Base-by-base conservation (phyloP, 2,888 invertebrate genomes). In the Hirtodrosophila trivittata region DNA sequence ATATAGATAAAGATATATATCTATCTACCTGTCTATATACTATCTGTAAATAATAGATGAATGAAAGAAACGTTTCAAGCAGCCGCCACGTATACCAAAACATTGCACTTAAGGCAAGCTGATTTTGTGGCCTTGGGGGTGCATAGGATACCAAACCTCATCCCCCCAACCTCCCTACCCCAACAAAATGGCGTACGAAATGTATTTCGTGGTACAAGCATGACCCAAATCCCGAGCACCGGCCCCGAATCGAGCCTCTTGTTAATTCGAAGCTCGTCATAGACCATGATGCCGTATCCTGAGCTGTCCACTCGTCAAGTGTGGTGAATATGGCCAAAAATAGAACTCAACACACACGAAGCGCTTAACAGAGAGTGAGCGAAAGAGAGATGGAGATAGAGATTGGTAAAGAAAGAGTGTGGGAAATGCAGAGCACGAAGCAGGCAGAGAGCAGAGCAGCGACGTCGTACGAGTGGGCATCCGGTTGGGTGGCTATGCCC, bases 211-310 rank as follows among this genome's bases (percentile, higher is more conserved):
- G 10, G 26, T 30, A 52, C 37, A 16, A 51, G 73, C 55, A 45
- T 70, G 70, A 70, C 70, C 70, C 74, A 70, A 70, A 74, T 70
- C 63, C 46, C 32, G 32, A 54, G 21, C 56, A 67, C 18, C 49
- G 56, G 65, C 56, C 49, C 56, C 14, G 47, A 73, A 67, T 42
- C 39, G 32, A 62, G 55, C 45, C 41, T 45, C 56, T 30, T 47
- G 35, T 62, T 68, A 60, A 67, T 30, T 49, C 47, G 26, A 47
- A 68, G 47, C 35, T 49, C 39, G 41, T 42, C 12, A 49, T 41
- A 69, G 46, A 55, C 26, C 26, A 45, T 30, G 41, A 32, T 30
- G 14, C 45, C 18, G 28, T 62, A 63, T 74, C 70, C 69, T 70
- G 49, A 18, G 37, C 28, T 16, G 6, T 32, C 35, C 10, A 39